phyloP scores from a whole-genome alignment of 2,888 invertebrate genomes.

The Rhingia campestris region DNA sequence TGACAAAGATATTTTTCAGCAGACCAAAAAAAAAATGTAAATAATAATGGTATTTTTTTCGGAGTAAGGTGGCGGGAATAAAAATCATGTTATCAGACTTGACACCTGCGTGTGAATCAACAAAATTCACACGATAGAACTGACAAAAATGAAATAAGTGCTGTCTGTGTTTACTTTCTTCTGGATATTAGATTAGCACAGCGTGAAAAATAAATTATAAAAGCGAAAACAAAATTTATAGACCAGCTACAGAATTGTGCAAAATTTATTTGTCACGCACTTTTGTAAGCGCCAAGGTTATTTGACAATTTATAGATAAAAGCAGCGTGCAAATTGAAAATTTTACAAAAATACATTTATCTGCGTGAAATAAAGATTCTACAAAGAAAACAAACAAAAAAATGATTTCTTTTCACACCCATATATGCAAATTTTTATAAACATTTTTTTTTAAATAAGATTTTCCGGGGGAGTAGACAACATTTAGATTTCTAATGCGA shows the following conservation, averaged over 20 bases:
- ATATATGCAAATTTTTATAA: conserved; percentile 1
- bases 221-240: conserved; percentile 21
- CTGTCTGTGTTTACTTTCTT: conserved; percentile 14
- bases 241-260: background rate
- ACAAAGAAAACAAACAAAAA: background rate
- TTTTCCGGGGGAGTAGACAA: conserved; percentile 36
- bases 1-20: too few relatives aligned
- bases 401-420: background rate
- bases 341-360: background rate
- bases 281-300: conserved; percentile 6
- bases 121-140: conserved; percentile 16
- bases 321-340: background rate
- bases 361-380: background rate
- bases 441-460: conserved; percentile 29
- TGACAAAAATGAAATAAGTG: conserved; percentile 4
- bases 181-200: conserved; percentile 1
- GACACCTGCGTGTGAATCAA: conserved; percentile 50
- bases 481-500: background rate
- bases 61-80: too few relatives aligned
- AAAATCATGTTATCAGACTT: conserved; percentile 21
- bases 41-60: too few relatives aligned
- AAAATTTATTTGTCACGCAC: conserved; percentile 15
- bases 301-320: background rate
- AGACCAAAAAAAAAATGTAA: too few relatives aligned
- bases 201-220: background rate